Conservation (phyloP, 2,797 vertebrate genomes). For the Coilia nasus region DNA sequence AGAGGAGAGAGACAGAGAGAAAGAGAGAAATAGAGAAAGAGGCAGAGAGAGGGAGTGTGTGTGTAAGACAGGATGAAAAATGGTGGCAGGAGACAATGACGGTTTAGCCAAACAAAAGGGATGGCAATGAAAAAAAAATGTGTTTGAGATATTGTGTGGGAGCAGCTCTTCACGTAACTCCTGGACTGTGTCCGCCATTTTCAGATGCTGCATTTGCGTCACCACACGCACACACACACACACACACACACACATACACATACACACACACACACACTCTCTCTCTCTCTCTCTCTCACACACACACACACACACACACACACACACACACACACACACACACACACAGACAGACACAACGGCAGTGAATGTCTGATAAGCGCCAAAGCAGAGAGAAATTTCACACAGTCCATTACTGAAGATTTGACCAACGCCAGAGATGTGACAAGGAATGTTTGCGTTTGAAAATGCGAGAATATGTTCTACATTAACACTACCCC, state of each 20-base stretch:
- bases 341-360: background rate
- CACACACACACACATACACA: background rate
- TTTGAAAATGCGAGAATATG: conserved; percentile 17
- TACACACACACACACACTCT: background rate
- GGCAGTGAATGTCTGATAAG: background rate
- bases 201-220: background rate
- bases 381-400: background rate
- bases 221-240: background rate
- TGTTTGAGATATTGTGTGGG: background rate
- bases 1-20: conserved; percentile 71
- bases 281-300: background rate
- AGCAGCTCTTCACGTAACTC: conserved; percentile 9
- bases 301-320: too few relatives aligned
- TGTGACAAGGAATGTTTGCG: background rate
- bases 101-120: background rate
- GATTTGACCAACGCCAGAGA: background rate
- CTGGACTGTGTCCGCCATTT: conserved; percentile 15
- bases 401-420: conserved; percentile 6
- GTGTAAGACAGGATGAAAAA: conserved; percentile 63
- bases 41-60: conserved; percentile 71
- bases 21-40: conserved; percentile 70
- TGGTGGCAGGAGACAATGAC: conserved; percentile 19
- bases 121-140: background rate
- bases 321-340: background rate
- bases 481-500: background rate